Conservation (phyloP, 2,888 invertebrate species). For the Smittia aterrima region DNA sequence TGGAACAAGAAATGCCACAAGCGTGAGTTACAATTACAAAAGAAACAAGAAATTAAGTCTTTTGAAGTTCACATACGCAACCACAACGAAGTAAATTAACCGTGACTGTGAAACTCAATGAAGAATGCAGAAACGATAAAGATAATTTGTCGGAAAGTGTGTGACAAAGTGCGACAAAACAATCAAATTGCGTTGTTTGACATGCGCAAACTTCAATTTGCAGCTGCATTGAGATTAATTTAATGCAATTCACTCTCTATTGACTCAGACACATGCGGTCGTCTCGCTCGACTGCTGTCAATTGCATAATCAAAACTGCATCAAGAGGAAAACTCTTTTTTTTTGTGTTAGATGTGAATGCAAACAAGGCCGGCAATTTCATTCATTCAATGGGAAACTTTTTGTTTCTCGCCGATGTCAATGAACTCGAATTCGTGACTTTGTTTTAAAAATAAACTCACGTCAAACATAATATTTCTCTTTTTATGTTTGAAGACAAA, state of each 20-base stretch:
- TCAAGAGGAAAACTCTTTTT: not conserved
- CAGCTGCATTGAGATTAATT: not conserved
- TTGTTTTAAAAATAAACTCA: not conserved
- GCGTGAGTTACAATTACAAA: too few relatives aligned
- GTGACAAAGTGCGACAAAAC: too few relatives aligned
- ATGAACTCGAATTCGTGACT: not conserved
- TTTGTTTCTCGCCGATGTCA: not conserved
- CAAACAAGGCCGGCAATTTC: too few relatives aligned
- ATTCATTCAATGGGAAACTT: not conserved
- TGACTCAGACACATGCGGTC: not conserved
- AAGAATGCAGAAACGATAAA: not conserved
- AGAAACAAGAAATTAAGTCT: too few relatives aligned
- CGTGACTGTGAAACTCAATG: not conserved
- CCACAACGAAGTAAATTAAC: not conserved
- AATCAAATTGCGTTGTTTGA: too few relatives aligned
- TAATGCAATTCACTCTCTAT: not conserved
- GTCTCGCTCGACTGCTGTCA: not conserved
- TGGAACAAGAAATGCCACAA: too few relatives aligned
- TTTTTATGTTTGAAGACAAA: not conserved
- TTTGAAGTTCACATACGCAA: too few relatives aligned
- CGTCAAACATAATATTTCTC: not conserved
- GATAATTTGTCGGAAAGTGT: not conserved
- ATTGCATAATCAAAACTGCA: not conserved
- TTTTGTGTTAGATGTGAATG: not conserved
- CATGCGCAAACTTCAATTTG: not conserved